phyloP scores from a whole-genome alignment of 2,797 vertebrate genomes.

The Poeciliopsis paucimaculata region DNA sequence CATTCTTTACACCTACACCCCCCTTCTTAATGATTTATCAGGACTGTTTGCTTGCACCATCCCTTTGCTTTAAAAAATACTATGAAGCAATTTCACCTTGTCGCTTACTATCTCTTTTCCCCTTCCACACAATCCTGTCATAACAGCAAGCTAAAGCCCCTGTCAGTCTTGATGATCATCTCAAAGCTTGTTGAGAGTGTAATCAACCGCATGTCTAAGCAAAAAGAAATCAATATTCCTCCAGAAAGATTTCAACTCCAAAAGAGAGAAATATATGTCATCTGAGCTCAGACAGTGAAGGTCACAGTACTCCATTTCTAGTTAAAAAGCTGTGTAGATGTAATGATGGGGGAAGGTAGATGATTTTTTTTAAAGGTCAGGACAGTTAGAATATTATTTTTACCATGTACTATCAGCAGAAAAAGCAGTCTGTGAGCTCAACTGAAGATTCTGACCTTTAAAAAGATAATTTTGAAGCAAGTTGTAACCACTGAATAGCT shows the following conservation, averaged over 20 bases:
- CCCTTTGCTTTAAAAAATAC: background rate
- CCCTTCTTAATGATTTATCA: conserved; percentile 54
- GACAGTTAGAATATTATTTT: conserved; percentile 47
- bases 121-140: background rate
- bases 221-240: conserved; percentile 60
- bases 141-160: conserved; percentile 12
- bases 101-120: background rate
- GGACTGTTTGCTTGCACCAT: conserved; percentile 7
- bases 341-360: conserved; percentile 13
- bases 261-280: conserved; percentile 31
- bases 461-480: background rate
- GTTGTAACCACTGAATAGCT: conserved; percentile 12
- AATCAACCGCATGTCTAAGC: conserved; percentile 11
- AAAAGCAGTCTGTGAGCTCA: conserved; percentile 25
- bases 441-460: conserved; percentile 48
- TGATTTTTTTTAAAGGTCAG: conserved; percentile 55
- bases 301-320: conserved; percentile 39
- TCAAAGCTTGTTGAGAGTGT: conserved; percentile 28
- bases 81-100: background rate
- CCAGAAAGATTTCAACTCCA: conserved; percentile 42
- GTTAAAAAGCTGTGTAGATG: conserved; percentile 19
- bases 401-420: conserved; percentile 37
- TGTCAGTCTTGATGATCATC: conserved; percentile 37
- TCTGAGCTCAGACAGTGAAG: conserved; percentile 49
- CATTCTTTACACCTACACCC: conserved; percentile 54